Evolutionary conservation across 2,113 vertebrate species (phyloP).

Genomic region (Callipepla squamata): DNA sequence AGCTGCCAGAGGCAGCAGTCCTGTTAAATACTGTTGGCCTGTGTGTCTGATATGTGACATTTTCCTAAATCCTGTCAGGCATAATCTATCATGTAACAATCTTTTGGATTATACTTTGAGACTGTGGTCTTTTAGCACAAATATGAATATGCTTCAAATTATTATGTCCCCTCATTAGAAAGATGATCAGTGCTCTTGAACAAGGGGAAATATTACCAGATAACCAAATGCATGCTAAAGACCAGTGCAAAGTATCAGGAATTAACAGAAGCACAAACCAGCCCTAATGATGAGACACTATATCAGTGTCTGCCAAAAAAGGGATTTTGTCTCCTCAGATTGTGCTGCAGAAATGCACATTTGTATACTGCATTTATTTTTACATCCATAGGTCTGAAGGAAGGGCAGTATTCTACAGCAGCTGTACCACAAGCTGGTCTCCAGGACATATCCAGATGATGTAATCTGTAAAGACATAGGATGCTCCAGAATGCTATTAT

Average conservation of each 20-base stretch:
- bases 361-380: neutral
- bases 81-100: slow-evolving; percentile 20
- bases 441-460: neutral
- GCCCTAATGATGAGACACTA: neutral
- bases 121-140: slow-evolving; percentile 5
- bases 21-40: neutral
- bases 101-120: slow-evolving; percentile 31
- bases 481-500: neutral
- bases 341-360: neutral
- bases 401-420: neutral
- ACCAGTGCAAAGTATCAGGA: neutral
- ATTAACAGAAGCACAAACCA: neutral
- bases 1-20: slow-evolving; percentile 39
- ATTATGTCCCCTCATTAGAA: neutral
- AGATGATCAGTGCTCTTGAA: neutral
- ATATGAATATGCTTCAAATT: slow-evolving; percentile 16
- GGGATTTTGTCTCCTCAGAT: neutral
- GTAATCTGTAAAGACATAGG: neutral
- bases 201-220: neutral
- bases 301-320: neutral
- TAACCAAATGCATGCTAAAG: neutral
- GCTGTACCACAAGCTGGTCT: neutral
- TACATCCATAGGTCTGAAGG: neutral
- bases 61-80: slow-evolving; percentile 35
- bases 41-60: neutral